Conservation (phyloP, 2,113 vertebrate species). For the Brevimyrus niger region DNA sequence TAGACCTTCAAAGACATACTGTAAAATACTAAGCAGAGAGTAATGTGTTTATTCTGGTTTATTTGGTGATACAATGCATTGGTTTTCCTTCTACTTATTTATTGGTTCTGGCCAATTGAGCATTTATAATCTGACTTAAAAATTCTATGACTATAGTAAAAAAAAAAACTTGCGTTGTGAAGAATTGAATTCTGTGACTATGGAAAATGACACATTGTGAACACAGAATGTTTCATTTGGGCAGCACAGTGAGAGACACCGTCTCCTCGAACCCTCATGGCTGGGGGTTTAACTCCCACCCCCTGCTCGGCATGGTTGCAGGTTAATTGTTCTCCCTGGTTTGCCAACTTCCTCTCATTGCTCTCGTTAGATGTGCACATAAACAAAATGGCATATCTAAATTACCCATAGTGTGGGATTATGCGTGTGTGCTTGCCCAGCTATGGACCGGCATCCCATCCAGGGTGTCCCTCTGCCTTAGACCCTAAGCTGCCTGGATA, state of each 20-base stretch:
- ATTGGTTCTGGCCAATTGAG: neutral
- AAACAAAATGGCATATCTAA: too few relatives aligned
- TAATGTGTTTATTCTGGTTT: neutral
- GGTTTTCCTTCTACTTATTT: neutral
- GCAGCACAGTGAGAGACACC: neutral
- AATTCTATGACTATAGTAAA: neutral
- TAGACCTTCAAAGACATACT: neutral
- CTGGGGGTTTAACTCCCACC: neutral
- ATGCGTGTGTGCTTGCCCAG: neutral
- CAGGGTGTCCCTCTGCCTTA: neutral
- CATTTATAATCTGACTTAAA: neutral
- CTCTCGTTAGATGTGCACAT: neutral
- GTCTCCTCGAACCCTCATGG: neutral
- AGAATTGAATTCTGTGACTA: neutral
- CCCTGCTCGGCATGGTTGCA: neutral
- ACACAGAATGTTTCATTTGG: neutral
- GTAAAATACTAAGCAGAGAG: neutral
- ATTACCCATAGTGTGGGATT: too few relatives aligned
- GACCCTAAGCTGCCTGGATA: neutral
- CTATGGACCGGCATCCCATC: neutral
- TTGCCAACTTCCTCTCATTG: neutral
- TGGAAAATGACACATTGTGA: neutral
- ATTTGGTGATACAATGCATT: neutral
- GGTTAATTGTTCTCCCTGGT: neutral
- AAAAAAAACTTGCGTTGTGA: neutral